These are phyloP conservation scores for Meta bourneti DNA, from an alignment of 2,888 invertebrate genomes.

Conservation along the genomic window DNA sequence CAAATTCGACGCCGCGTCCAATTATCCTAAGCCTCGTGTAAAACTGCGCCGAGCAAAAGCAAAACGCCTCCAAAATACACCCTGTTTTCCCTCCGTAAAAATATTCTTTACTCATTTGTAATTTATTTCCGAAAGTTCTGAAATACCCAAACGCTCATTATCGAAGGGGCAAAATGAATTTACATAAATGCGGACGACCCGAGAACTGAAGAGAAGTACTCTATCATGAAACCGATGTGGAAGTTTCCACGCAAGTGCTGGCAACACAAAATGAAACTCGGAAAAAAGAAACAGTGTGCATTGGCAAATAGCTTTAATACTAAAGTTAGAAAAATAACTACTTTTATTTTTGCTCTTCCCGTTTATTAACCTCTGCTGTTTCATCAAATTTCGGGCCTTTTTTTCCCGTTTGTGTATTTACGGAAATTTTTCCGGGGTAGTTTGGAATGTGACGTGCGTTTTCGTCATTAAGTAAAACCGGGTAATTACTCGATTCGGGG, in stretches of 20 bases:
- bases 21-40: neutral
- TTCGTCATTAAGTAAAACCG: slow-evolving; percentile 58
- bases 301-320: slow-evolving; percentile 52
- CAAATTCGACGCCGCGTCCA: neutral
- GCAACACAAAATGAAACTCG: slow-evolving; percentile 28
- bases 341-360: slow-evolving; percentile 8
- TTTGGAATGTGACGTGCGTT: slow-evolving; percentile 51
- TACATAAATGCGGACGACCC: slow-evolving; percentile 16
- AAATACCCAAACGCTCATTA: slow-evolving; percentile 23
- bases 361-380: slow-evolving; percentile 18
- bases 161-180: slow-evolving; percentile 11
- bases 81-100: neutral
- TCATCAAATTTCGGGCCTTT: slow-evolving; percentile 50
- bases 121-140: slow-evolving; percentile 25
- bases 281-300: slow-evolving; percentile 14
- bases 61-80: neutral
- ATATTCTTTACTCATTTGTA: neutral
- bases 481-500: slow-evolving; percentile 47
- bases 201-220: neutral
- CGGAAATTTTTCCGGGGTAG: slow-evolving; percentile 7
- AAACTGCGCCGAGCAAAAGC: neutral
- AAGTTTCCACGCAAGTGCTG: slow-evolving; percentile 16
- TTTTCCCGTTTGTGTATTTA: slow-evolving; percentile 35
- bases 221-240: slow-evolving; percentile 25
- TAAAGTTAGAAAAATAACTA: slow-evolving; percentile 40